Evolutionary conservation across 2,888 invertebrate species (phyloP), one percentile per base, ranked within the genome.

Genomic region (Augiades crinisus): DNA sequence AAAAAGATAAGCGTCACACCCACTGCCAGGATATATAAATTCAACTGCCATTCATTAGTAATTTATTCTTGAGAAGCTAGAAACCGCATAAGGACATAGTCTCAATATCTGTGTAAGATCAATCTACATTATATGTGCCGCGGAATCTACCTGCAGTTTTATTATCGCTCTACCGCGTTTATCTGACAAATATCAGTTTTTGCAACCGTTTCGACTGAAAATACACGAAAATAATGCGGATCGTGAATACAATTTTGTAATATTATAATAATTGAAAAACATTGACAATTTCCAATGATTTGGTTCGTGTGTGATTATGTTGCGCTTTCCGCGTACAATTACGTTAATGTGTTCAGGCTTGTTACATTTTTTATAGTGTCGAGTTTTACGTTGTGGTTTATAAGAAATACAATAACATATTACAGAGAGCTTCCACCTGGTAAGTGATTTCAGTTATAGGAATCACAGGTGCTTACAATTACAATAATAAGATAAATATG

Each of bases 281-380:
- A 27, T 14, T n/a, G 16, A 19, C 24, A 36, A 17, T 27, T 34
- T 13, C 33, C 33, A 33, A 49, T 49, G 49, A 12, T 33, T 34
- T 24, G 34, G 24, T 4, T 2, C 17, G 24, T n/a, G 17, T 17
- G 17, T 5, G 41, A 41, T 13, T 19, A 13, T 34, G 34, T 6
- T 4, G 12, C 1, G 7, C 3, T 41, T 0, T 22, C 5, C 24
- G n/a, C 33, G 13, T 6, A 6, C 8, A 41, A 8, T 7, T 43
- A 10, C 27, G 19, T 50, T 16, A 27, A 5, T 7, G 12, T 6
- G 88, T 95, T 51, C 92, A 94, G 51, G 30, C 30, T 44, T 30
- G 1, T 37, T 8, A n/a, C 17, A 7, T 7, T 17, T 14, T 46
- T 45, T 16, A 0, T 46, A 27, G 12, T 38, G 6, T 10, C 40